Base-by-base conservation (phyloP, 2,888 invertebrate genomes). In the Achlya flavicornis region DNA sequence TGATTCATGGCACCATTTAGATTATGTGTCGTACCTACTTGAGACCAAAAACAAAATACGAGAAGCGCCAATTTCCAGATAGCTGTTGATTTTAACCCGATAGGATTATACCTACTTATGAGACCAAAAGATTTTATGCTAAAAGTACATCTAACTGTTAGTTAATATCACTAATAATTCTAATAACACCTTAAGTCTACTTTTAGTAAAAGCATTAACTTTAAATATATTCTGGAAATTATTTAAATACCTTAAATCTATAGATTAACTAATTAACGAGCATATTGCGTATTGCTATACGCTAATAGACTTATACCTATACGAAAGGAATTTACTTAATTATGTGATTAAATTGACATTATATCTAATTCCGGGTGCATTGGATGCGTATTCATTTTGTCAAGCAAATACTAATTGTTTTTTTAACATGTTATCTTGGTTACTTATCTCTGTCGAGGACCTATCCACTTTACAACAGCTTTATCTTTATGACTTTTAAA, bases 1-100 rank as follows among this genome's bases (percentile, higher is more conserved):
- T 71, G 72, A 43, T 41, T 38, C 61, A 65, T 38, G 58, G 60
- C 41, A 60, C 41, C 60, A 60, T 41, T 38, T 38, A 43, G 12
- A 43, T 16, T 16, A 19, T 19, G 41, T 41, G 26, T 41, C 43
- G 41, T 12, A 11, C 6, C 6, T 35, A 12, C 41, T 12, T 19
- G 41, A 5, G n/a, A 41, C 12, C 12, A 19, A 19, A 60, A 38
- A 60, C n/a, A 41, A 60, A 19, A 26, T 12, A 12, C 19, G 41
- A 60, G 12, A 8, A 32, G 26, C 43, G 41, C 19, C 41, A 12
- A 41, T 41, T 26, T 60, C 43, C 59, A 10, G 38, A 35, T 58
- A 46, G 46, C 46, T 46, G 46, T 46, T 46, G 46, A 46, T n/a
- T 46, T 16, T 38, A 38, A 14, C n/a, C 14, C 11, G 26, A n/a